phyloP scores from a whole-genome alignment of 1,140 invertebrate species.

The Drosophila gunungcola region DNA sequence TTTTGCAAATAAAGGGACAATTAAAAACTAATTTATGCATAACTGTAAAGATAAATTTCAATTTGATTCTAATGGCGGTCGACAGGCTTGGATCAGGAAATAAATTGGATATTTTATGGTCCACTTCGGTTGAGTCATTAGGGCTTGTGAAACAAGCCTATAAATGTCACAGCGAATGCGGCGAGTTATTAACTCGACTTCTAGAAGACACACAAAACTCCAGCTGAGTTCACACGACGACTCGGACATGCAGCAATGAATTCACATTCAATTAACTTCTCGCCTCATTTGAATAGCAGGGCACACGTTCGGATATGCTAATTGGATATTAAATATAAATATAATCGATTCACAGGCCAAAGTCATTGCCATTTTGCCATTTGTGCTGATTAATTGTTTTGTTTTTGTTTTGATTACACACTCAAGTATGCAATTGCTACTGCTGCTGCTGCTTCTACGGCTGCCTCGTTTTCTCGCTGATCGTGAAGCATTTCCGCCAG shows the following conservation, averaged over 20 bases:
- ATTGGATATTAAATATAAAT: conserved; percentile 47
- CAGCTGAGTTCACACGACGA: conserved; percentile 48
- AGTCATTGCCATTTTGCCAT: conserved; percentile 41
- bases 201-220: conserved; percentile 38
- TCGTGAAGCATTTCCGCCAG: conserved; percentile 23
- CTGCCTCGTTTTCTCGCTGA: conserved; percentile 2
- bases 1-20: conserved; percentile 35
- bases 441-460: not conserved
- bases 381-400: conserved; percentile 74
- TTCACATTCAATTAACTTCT: conserved; percentile 50
- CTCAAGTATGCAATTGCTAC: conserved; percentile 49
- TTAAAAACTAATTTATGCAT: conserved; percentile 30
- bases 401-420: conserved; percentile 62
- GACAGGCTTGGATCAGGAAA: conserved; percentile 15
- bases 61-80: conserved; percentile 33
- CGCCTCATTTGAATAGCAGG: conserved; percentile 49
- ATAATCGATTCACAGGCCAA: conserved; percentile 43
- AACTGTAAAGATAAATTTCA: conserved; percentile 36
- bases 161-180: conserved; percentile 38
- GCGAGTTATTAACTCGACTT: conserved; percentile 24
- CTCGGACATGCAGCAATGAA: conserved; percentile 42
- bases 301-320: conserved; percentile 50
- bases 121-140: conserved; percentile 35
- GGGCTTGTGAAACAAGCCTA: conserved; percentile 38
- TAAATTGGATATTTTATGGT: conserved; percentile 19